Base-by-base conservation (phyloP, 1,140 invertebrate genomes). In the Saxidomus purpurata region DNA sequence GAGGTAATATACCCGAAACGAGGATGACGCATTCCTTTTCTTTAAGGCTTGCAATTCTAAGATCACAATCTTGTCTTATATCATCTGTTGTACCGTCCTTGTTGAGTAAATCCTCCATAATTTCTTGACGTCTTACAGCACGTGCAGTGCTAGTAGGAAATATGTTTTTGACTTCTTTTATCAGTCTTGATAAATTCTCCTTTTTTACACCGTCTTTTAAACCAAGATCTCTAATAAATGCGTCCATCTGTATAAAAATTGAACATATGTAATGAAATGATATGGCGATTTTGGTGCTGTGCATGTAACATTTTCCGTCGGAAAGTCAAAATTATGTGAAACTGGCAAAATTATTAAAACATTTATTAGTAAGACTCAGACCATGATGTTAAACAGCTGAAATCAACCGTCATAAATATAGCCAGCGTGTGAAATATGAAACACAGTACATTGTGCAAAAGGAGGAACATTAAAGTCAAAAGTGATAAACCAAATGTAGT, bases 11-110 rank as follows among this genome's bases (percentile, higher is more conserved):
- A 88, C 86, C 86, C n/a, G 86, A 63, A 9, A 88, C 77, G 13
- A 88, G 63, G 11, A 88, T 81, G 25, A 88, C 86, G 25, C 86
- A 88, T 49, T 88, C 86, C 43, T 88, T 88, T 61, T 88, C 77
- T 81, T 52, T 67, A 15, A 88, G 86, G 49, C 86, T 88, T n/a
- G 34, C 17, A 4, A 71, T 67, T 13, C 86, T 36, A 9, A 80
- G 36, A 22, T 88, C 63, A 71, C 86, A 88, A 22, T 88, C 86
- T 36, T 52, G n/a, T 80, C 86, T 22, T 38, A 88, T 88, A 67
- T 88, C 77, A 49, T 88, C 86, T 28, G 86, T 80, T 4, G 86
- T 34, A 0, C 86, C 86, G 38, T 88, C 86, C 34, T 88, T 77
- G 36, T 63, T 52, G 13, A 88, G 77, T 31, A 88, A 52, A 49